phyloP scores from a whole-genome alignment of 2,888 invertebrate genomes.

The Axea sp. region DNA sequence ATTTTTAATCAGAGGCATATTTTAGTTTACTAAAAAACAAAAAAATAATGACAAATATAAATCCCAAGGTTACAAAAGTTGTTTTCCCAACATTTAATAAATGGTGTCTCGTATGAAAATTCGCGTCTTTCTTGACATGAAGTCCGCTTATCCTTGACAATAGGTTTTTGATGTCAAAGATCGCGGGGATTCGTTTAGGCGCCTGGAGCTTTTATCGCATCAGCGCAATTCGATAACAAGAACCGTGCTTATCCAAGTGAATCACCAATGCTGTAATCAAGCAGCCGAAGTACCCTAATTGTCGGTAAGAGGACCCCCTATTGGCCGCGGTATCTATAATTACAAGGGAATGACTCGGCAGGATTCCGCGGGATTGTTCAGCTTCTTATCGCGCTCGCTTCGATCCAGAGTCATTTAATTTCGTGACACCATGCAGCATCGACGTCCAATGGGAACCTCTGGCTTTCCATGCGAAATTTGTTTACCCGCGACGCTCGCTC shows the following conservation, averaged over 20 bases:
- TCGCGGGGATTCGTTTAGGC: constrained; percentile 17
- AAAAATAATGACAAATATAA: too few relatives aligned
- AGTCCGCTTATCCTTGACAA: constrained; percentile 27
- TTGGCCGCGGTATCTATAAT: constrained; percentile 76
- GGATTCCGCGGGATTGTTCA: constrained; percentile 64
- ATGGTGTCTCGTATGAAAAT: constrained; percentile 2
- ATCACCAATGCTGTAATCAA: constrained; percentile 71
- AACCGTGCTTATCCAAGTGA: constrained; percentile 67
- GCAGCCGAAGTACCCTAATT: constrained; percentile 74
- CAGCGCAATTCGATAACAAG: constrained; percentile 54
- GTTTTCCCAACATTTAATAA: not conserved
- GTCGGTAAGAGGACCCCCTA: constrained; percentile 73
- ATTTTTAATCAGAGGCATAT: too few relatives aligned
- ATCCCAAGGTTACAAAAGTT: too few relatives aligned
- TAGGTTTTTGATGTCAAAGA: constrained; percentile 35
- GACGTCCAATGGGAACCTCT: constrained; percentile 30
- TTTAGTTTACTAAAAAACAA: too few relatives aligned
- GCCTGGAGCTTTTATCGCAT: constrained; percentile 49
- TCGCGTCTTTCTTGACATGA: not conserved
- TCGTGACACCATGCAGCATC: constrained; percentile 71
- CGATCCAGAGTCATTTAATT: constrained; percentile 75
- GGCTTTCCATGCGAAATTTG: constrained; percentile 21
- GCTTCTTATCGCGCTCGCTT: constrained; percentile 64
- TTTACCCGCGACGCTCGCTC: constrained; percentile 5
- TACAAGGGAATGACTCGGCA: constrained; percentile 77